Conservation (phyloP, 1,140 invertebrate genomes). For the Glomeris maerens region DNA sequence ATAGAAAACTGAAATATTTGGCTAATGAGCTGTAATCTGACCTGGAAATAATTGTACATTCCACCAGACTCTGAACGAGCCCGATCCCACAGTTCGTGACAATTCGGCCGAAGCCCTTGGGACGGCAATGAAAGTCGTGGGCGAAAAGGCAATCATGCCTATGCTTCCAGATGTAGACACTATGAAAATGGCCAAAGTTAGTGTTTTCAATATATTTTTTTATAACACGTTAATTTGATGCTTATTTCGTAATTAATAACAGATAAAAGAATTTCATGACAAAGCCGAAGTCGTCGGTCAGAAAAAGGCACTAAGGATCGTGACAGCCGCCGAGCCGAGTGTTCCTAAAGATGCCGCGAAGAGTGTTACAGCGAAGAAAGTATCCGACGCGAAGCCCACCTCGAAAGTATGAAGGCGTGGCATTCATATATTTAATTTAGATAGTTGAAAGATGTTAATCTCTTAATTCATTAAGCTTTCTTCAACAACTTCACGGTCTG, state of each 20-base stretch:
- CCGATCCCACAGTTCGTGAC: conserved; percentile 70
- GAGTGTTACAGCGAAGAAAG: conserved; percentile 14
- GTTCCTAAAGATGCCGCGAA: conserved; percentile 17
- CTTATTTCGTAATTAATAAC: conserved; percentile 14
- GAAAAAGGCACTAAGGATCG: conserved; percentile 34
- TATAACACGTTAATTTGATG: neutral
- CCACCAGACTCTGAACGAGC: conserved; percentile 55
- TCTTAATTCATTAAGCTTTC: too few species aligned
- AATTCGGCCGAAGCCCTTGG: conserved; percentile 77
- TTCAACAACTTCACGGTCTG: too few species aligned
- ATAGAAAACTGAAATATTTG: too few species aligned
- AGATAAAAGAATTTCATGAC: conserved; percentile 84
- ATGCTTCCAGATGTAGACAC: conserved; percentile 77
- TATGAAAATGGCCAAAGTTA: conserved; percentile 78
- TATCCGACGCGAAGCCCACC: too few species aligned
- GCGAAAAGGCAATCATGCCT: conserved; percentile 74
- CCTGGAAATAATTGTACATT: too few species aligned
- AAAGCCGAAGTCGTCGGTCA: conserved; percentile 64
- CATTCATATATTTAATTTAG: conserved; percentile 6
- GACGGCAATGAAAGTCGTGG: conserved; percentile 83
- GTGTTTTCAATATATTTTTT: conserved; percentile 1
- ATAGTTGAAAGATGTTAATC: too few species aligned
- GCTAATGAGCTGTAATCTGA: too few species aligned
- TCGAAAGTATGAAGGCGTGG: conserved; percentile 14
- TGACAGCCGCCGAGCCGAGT: conserved; percentile 15